These are phyloP conservation scores for Meleagris gallopavo DNA, from an alignment of 2,113 vertebrate genomes.

Conservation along the genomic window DNA sequence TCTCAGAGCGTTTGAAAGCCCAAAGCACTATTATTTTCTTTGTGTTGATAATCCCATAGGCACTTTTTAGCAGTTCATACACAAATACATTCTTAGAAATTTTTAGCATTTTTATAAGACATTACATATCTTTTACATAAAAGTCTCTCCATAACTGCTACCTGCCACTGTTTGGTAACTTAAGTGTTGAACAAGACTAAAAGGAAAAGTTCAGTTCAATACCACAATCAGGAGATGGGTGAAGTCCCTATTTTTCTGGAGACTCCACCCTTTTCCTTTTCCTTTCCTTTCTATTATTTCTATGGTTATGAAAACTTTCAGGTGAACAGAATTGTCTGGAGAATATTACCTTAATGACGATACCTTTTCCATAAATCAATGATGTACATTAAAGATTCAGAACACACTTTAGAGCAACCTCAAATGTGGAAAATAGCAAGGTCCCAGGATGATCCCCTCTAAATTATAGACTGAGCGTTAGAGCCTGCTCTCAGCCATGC, in stretches of 20 bases:
- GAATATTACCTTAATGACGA: not conserved
- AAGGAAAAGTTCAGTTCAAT: not conserved
- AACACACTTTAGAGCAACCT: constrained; percentile 3
- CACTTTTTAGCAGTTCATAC: not conserved
- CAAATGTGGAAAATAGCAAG: constrained; percentile 38
- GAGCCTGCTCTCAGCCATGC: not conserved
- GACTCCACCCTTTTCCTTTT: not conserved
- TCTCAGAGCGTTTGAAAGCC: not conserved
- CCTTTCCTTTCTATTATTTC: not conserved
- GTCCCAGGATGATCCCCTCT: not conserved
- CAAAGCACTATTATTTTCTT: not conserved
- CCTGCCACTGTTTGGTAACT: not conserved
- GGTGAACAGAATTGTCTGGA: constrained; percentile 1
- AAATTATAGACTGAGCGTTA: constrained; percentile 44
- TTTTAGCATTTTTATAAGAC: not conserved
- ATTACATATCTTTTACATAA: not conserved
- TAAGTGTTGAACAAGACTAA: not conserved
- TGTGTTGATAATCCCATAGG: not conserved
- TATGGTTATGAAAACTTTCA: not conserved
- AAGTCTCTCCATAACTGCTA: not conserved
- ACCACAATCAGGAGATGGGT: not conserved
- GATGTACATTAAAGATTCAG: constrained; percentile 44
- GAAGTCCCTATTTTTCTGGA: not conserved
- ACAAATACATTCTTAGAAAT: not conserved
- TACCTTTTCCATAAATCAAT: constrained; percentile 2